Evolutionary conservation across 2,113 vertebrate species (phyloP), one percentile per base, ranked within the genome.

Genomic region (Monopterus albus): DNA sequence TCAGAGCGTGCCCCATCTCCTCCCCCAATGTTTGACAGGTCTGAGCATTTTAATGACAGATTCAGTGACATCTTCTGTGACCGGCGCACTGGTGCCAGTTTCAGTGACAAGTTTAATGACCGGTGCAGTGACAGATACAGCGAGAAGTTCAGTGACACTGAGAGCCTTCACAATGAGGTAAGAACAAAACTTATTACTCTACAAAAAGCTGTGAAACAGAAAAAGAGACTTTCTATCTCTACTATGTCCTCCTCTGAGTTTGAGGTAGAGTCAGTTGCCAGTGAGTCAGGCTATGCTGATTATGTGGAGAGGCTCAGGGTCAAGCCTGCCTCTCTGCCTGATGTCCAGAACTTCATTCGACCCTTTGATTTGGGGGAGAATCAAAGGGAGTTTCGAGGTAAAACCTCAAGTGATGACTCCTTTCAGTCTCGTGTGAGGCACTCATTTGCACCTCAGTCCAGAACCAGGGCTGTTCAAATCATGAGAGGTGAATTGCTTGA

Each of bases 151-250:
- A 93, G 89, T 49, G 86, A 95, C 84, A 94, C 94, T 1, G 94
- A 95, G 58, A 95, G 93, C 58, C 93, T 98, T 62, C 93, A 99
- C 56, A 93, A 94, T 17, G 96, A 98, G 81, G 95, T 95, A 28
- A 96, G 95, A 66, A 89, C 91, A 38, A 99, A 99, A 78, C 91
- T 99, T 3, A 93, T 85, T 40, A 94, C 92, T 14, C 93, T 99
- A 25, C 91, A 97, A 61, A 95, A 90, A 85, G 94, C 90, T 25
- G 92, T 93, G 0, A 88, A 94, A 81, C 94, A 95, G 85, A 98
- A 93, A 87, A 96, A 94, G 81, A 94, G 87, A 23, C 83, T 91
- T 35, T 92, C 88, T 0, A 72, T 88, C 38, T 92, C 90, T 39
- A 91, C 94, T 46, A 95, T 95, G 81, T 92, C 90, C 0, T 92